Conservation (phyloP, 2,797 vertebrate species). For the Lindbergichthys nudifrons region DNA sequence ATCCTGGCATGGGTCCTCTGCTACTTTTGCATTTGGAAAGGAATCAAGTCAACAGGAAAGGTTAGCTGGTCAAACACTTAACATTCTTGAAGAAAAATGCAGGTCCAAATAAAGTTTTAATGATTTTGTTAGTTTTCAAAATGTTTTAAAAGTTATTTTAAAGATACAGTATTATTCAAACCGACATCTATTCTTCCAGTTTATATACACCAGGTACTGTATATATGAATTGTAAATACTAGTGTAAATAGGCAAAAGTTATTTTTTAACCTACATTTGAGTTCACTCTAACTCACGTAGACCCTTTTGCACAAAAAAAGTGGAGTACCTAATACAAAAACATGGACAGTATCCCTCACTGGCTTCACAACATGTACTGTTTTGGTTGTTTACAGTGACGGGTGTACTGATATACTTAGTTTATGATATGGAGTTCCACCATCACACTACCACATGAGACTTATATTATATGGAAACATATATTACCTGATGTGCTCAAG, state of each 20-base stretch:
- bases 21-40: conserved; percentile 94
- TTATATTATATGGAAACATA: too few relatives aligned
- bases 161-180: too few relatives aligned
- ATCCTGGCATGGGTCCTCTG: conserved; percentile 89
- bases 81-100: not conserved
- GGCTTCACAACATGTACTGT: not conserved
- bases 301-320: too few relatives aligned
- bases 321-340: not conserved
- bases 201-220: too few relatives aligned
- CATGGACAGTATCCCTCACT: not conserved
- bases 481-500: too few relatives aligned
- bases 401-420: not conserved
- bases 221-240: too few relatives aligned
- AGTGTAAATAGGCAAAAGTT: too few relatives aligned
- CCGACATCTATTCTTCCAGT: not conserved
- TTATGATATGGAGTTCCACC: not conserved
- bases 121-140: too few relatives aligned
- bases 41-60: conserved; percentile 92
- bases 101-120: too few relatives aligned
- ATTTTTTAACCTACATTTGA: too few relatives aligned
- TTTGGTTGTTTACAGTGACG: not conserved
- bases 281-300: too few relatives aligned
- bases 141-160: not conserved
- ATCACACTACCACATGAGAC: not conserved
- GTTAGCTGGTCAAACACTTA: conserved; percentile 65